phyloP scores from a whole-genome alignment of 2,888 invertebrate genomes.

The Leucozona laternaria region DNA sequence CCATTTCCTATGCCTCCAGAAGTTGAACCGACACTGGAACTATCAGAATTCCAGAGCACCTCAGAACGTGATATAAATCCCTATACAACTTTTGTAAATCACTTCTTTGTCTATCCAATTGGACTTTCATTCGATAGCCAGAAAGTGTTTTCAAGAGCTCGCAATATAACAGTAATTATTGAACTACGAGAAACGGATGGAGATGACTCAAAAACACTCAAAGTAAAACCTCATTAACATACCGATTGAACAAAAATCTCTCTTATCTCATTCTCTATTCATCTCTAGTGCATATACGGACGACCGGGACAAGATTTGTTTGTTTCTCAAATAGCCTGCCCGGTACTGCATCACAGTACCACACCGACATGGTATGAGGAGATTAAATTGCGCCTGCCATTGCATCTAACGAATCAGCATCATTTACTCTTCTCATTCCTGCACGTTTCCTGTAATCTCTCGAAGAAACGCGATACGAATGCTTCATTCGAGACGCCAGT shows the following conservation, averaged over 20 bases:
- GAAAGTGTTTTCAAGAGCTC: constrained; percentile 94
- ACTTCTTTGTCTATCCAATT: constrained; percentile 96
- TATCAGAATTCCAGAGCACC: constrained; percentile 91
- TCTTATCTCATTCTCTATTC: neutral
- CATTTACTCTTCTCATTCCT: constrained; percentile 97
- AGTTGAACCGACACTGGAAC: constrained; percentile 90
- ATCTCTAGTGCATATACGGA: constrained; percentile 89
- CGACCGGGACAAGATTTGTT: constrained; percentile 87
- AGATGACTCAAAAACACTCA: constrained; percentile 88
- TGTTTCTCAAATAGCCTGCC: constrained; percentile 89
- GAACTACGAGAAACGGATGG: constrained; percentile 94
- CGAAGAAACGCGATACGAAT: constrained; percentile 90
- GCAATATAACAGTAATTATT: constrained; percentile 96
- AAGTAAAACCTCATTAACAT: constrained; percentile 85
- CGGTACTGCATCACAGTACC: constrained; percentile 95
- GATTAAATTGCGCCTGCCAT: constrained; percentile 95
- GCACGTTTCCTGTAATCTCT: constrained; percentile 96
- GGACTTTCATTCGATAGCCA: constrained; percentile 95
- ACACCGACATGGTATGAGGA: constrained; percentile 97
- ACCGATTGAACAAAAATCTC: neutral
- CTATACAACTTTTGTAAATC: constrained; percentile 93
- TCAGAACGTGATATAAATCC: constrained; percentile 90
- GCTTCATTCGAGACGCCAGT: constrained; percentile 90
- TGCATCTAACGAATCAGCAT: constrained; percentile 92
- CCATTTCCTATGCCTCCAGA: constrained; percentile 93